These are phyloP conservation scores for Graphium colonna DNA, from an alignment of 2,888 invertebrate genomes.

Conservation along the genomic window DNA sequence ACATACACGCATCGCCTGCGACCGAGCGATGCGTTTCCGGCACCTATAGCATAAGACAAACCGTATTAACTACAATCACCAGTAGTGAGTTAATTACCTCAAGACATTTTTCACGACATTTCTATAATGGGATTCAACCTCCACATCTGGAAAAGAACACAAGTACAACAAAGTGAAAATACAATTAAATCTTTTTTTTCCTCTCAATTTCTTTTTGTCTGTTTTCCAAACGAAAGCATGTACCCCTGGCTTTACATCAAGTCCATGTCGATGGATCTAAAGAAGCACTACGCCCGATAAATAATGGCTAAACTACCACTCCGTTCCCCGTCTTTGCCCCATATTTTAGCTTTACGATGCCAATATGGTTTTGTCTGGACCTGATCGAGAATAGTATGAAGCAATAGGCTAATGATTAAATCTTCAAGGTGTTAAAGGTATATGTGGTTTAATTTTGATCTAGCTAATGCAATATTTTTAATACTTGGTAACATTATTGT, in stretches of 20 bases:
- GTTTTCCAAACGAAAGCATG: conserved; percentile 51
- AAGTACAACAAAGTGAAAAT: conserved; percentile 78
- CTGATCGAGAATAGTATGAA: not conserved
- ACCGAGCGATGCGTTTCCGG: conserved; percentile 35
- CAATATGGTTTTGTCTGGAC: not conserved
- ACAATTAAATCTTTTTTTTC: conserved; percentile 45
- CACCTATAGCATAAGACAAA: conserved; percentile 58
- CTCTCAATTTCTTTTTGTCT: conserved; percentile 32
- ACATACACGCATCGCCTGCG: conserved; percentile 30
- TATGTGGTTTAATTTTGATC: not conserved
- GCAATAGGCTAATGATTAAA: not conserved
- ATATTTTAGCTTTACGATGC: conserved; percentile 1
- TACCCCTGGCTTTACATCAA: conserved; percentile 75
- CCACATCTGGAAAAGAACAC: conserved; percentile 80
- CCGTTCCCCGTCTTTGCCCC: not conserved
- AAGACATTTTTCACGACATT: conserved; percentile 77
- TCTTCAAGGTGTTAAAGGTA: not conserved
- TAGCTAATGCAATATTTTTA: not conserved
- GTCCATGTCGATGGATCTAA: conserved; percentile 57
- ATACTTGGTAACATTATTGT: not conserved
- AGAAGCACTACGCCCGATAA: conserved; percentile 22
- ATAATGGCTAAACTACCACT: not conserved
- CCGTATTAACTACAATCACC: conserved; percentile 74
- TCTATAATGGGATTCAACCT: conserved; percentile 77
- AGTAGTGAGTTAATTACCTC: conserved; percentile 80